These are phyloP conservation scores for Drosophila multiciliata DNA, from an alignment of 2,888 invertebrate genomes.

Conservation along the genomic window DNA sequence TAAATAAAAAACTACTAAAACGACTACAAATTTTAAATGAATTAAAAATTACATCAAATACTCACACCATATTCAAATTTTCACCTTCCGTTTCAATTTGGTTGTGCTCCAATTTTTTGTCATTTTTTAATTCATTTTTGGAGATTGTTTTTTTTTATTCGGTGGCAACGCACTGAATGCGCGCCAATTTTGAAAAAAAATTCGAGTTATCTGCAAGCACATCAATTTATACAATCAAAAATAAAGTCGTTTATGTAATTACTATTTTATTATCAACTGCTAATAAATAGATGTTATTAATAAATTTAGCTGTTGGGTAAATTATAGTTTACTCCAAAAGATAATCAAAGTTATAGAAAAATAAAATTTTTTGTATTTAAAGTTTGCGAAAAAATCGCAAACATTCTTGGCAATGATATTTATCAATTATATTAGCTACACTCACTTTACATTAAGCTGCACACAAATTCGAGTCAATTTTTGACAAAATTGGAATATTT, in stretches of 20 bases:
- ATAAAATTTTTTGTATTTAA: background rate
- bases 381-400: background rate
- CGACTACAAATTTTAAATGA: background rate
- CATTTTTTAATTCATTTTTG: constrained; percentile 22
- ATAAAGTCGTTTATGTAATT: background rate
- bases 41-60: background rate
- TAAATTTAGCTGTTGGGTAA: background rate
- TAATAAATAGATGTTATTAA: background rate
- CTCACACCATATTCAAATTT: constrained; percentile 4
- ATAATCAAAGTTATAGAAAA: background rate
- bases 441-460: background rate
- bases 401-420: constrained; percentile 1
- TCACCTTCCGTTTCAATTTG: background rate
- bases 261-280: background rate
- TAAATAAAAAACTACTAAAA: background rate
- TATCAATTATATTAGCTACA: background rate
- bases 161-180: constrained; percentile 18
- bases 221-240: background rate
- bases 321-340: background rate
- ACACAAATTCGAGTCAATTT: background rate
- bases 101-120: background rate
- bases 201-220: background rate
- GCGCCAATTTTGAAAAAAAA: constrained; percentile 1
- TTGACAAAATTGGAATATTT: background rate
- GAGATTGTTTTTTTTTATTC: background rate